Base-by-base conservation (phyloP, 2,113 vertebrate genomes). In the Malurus elegans region DNA sequence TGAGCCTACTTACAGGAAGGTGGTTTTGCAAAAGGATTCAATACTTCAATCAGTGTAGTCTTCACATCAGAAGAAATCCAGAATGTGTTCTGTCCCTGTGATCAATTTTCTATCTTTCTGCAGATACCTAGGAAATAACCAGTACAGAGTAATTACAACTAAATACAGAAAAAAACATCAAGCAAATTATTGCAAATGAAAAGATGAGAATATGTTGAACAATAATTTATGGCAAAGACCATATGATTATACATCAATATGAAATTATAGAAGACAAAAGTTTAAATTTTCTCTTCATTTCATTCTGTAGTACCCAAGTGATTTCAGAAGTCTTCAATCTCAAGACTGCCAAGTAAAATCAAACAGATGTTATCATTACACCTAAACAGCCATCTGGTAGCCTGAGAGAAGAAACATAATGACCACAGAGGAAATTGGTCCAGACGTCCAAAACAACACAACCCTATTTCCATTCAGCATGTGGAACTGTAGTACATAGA, bases 1-100 rank as follows among this genome's bases (percentile, higher is more conserved):
- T 48, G 29, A 92, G 54, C 24, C 50, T 97, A 97, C 98, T 98
- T 94, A 98, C 98, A 95, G 86, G 71, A 84, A 92, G 29, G 36
- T 44, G 65, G 38, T 25, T 58, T 28, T 89, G 9, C 18, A 51
- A 91, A 42, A 5, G 51, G n/a, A 58, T 54, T 90, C 61, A 72
- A 36, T 65, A 71, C 76, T 95, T 96, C 90, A 78, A 31, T 81
- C 85, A 75, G n/a, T 69, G 72, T 60, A 76, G 86, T 58, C 64
- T 88, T 53, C 42, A 51, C 47, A 42, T 20, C 7, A 5, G 88
- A 96, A 86, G 95, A 94, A 95, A 97, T 96, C 95, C 97, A 96
- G 76, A 86, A 32, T 16, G 38, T 65, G 82, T 44, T 91, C 93
- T 94, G 31, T 79, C 88, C n/a, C 67, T 86, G 54, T 32, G 51